phyloP scores from a whole-genome alignment of 2,113 vertebrate species.

The Amphiprion ocellaris region DNA sequence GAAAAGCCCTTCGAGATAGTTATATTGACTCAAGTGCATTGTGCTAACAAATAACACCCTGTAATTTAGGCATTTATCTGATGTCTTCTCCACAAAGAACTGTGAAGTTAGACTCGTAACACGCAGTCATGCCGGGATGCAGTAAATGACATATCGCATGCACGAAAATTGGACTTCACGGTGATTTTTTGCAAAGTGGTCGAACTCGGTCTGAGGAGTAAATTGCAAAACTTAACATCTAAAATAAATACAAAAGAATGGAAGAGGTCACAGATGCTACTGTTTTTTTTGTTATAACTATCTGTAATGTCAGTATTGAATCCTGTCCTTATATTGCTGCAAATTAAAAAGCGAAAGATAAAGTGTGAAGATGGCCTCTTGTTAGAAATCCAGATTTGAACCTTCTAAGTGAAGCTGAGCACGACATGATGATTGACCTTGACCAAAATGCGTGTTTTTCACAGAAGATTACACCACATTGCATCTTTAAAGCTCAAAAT shows the following conservation, averaged over 20 bases:
- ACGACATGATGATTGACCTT: background rate
- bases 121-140: constrained; percentile 10
- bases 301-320: too few relatives aligned
- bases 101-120: constrained; percentile 9
- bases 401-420: background rate
- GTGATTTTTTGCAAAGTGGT: background rate
- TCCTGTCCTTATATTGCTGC: background rate
- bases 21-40: constrained; percentile 5
- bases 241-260: too few relatives aligned
- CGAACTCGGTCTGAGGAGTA: background rate
- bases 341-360: background rate
- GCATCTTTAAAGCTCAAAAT: background rate
- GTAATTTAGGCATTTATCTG: constrained; percentile 23
- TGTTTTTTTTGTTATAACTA: too few relatives aligned
- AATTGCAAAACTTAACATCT: too few relatives aligned
- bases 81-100: constrained; percentile 15
- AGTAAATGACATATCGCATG: background rate
- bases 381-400: background rate
- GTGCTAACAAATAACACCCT: background rate
- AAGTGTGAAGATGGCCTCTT: background rate
- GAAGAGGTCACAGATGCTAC: too few relatives aligned
- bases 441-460: background rate
- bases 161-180: background rate
- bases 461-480: background rate
- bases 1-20: constrained; percentile 10